Conservation (phyloP, 2,797 vertebrate species). For the Gymnoscopelus microlampas region DNA sequence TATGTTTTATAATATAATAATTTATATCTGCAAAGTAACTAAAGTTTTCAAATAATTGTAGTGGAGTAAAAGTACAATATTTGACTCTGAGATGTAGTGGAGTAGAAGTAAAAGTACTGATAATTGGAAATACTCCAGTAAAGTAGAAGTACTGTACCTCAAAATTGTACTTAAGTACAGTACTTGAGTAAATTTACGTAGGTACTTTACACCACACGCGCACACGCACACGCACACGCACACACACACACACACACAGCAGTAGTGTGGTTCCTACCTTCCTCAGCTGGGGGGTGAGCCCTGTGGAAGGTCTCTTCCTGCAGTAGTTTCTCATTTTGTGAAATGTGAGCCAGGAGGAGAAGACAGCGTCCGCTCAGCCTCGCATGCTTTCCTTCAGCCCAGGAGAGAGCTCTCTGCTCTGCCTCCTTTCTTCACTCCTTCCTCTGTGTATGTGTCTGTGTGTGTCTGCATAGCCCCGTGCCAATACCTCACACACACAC, state of each 20-base stretch:
- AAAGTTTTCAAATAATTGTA: too few species aligned
- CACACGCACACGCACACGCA: neutral
- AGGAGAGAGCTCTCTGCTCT: neutral
- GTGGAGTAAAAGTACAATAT: too few species aligned
- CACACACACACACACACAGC: constrained; percentile 6
- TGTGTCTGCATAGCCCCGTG: constrained; percentile 60
- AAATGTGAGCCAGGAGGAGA: constrained; percentile 72
- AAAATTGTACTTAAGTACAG: too few species aligned
- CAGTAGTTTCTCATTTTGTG: constrained; percentile 81
- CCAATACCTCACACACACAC: constrained; percentile 48
- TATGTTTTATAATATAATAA: too few species aligned
- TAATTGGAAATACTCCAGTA: too few species aligned
- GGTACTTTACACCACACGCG: too few species aligned
- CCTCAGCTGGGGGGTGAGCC: constrained; percentile 77
- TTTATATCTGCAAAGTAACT: too few species aligned
- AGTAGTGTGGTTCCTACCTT: constrained; percentile 65
- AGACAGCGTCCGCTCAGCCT: constrained; percentile 78
- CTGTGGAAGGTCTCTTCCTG: constrained; percentile 70
- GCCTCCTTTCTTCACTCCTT: constrained; percentile 36
- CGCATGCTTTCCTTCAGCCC: constrained; percentile 73
- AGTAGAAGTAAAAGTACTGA: too few species aligned
- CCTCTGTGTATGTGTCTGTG: constrained; percentile 29
- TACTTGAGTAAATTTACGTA: too few species aligned
- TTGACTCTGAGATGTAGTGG: too few species aligned
- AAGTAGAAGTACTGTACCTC: too few species aligned